Conservation (phyloP, 53 echinoderm and acorn worm species). For the Holothuria scabra region DNA sequence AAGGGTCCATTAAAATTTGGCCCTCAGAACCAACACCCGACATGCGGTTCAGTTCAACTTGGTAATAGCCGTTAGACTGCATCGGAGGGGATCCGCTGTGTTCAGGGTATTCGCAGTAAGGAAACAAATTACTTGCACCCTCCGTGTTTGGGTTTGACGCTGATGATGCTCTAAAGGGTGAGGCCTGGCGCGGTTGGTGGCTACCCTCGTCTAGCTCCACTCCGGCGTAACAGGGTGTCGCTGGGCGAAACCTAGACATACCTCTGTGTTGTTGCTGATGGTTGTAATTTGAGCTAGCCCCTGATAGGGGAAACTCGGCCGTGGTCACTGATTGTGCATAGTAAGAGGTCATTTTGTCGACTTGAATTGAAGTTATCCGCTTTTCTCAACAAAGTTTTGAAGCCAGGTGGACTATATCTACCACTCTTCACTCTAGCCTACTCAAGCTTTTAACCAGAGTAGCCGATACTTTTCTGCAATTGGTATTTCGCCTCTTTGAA, state of each 20-base stretch:
- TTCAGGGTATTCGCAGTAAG: slow-evolving; percentile 39
- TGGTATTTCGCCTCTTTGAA: slow-evolving; percentile 31
- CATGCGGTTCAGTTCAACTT: slow-evolving; percentile 44
- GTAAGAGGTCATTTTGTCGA: slow-evolving; percentile 78
- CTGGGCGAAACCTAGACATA: slow-evolving; percentile 43
- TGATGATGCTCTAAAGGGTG: slow-evolving; percentile 40
- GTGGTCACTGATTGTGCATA: slow-evolving; percentile 84
- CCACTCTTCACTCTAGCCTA: slow-evolving; percentile 11
- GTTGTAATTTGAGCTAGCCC: slow-evolving; percentile 48
- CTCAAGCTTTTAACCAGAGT: background rate
- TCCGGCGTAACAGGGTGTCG: slow-evolving; percentile 51
- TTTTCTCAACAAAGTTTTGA: background rate
- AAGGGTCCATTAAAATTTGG: slow-evolving; percentile 47
- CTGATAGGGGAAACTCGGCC: slow-evolving; percentile 66
- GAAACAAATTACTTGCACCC: slow-evolving; percentile 16
- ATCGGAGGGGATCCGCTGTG: slow-evolving; percentile 49
- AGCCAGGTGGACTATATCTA: slow-evolving; percentile 5
- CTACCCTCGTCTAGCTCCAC: slow-evolving; percentile 34
- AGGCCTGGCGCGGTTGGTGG: slow-evolving; percentile 47
- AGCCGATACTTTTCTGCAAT: background rate
- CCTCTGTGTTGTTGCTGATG: slow-evolving; percentile 47
- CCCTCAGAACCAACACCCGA: slow-evolving; percentile 28
- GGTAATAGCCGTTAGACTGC: slow-evolving; percentile 49
- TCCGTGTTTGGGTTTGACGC: slow-evolving; percentile 25
- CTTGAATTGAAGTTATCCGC: background rate